These are phyloP conservation scores for Tragelaphus scriptus DNA, from an alignment of 2,113 vertebrate genomes.

Conservation along the genomic window DNA sequence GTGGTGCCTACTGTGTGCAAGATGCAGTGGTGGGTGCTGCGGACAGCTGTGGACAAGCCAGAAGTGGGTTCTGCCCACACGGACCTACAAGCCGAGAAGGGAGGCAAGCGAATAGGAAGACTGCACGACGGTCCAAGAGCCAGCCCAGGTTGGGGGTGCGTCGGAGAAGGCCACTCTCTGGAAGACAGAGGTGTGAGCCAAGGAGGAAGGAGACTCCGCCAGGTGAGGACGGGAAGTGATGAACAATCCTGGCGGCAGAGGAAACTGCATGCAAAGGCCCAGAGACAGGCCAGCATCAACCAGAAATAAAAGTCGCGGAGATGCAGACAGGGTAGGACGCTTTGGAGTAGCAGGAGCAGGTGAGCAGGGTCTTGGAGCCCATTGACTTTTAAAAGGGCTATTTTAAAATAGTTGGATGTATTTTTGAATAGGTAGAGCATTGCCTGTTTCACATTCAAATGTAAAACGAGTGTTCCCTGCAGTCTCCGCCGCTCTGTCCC, in stretches of 20 bases:
- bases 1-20: not conserved
- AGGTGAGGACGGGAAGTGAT: accelerated
- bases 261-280: not conserved
- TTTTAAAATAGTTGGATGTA: not conserved
- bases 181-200: not conserved
- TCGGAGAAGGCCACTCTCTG: not conserved
- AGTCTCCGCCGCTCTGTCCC: not conserved
- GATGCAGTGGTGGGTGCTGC: not conserved
- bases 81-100: accelerated
- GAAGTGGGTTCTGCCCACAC: not conserved
- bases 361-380: not conserved
- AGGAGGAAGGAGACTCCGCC: not conserved
- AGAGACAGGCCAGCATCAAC: accelerated
- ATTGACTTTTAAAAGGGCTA: not conserved
- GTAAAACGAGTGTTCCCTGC: not conserved
- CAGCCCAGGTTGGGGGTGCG: not conserved
- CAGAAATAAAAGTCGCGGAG: not conserved
- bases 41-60: not conserved
- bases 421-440: not conserved
- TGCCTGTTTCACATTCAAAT: not conserved
- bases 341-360: not conserved
- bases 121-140: accelerated
- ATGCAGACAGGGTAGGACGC: accelerated
- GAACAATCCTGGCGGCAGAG: not conserved
- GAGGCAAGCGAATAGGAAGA: not conserved